Evolutionary conservation across 1,140 invertebrate species (phyloP).

Genomic region (Alviniconcha marisindica): DNA sequence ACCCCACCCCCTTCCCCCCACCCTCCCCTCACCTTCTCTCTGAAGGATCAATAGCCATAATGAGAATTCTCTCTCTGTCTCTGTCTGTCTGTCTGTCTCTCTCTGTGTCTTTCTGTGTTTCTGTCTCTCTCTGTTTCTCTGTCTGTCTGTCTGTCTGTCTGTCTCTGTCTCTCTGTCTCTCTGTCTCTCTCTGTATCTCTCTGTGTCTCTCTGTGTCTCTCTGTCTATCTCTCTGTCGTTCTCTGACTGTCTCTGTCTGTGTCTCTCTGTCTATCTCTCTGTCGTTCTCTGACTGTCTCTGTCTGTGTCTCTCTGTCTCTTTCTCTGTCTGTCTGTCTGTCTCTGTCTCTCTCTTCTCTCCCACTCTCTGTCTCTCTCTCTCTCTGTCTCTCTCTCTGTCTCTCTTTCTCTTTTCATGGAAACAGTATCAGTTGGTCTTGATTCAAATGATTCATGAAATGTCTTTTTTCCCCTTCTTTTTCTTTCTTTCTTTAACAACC

Average conservation of each 20-base stretch:
- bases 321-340: neutral
- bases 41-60: no score
- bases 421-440: no score
- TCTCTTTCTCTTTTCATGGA: constrained; percentile 10
- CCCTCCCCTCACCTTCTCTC: no score
- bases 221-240: neutral
- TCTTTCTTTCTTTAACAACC: no score
- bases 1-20: no score
- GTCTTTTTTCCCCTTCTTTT: no score
- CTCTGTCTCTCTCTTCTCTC: constrained; percentile 14
- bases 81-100: constrained; percentile 3
- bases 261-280: neutral
- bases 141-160: constrained; percentile 11
- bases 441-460: no score
- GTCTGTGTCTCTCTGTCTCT: neutral
- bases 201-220: no score
- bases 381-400: constrained; percentile 11
- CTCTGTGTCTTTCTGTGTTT: no score
- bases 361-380: no score
- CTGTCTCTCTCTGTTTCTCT: neutral
- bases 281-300: neutral
- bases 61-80: constrained; percentile 7
- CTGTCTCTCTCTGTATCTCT: neutral
- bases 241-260: neutral
- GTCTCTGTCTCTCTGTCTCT: constrained; percentile 1